A percentile compares a stretch with the other conserved stretches of the same genome.
These are phyloP conservation scores for Drosophila lacteicornis DNA, from an alignment of 1,140 invertebrate species.

Conservation along the genomic window DNA sequence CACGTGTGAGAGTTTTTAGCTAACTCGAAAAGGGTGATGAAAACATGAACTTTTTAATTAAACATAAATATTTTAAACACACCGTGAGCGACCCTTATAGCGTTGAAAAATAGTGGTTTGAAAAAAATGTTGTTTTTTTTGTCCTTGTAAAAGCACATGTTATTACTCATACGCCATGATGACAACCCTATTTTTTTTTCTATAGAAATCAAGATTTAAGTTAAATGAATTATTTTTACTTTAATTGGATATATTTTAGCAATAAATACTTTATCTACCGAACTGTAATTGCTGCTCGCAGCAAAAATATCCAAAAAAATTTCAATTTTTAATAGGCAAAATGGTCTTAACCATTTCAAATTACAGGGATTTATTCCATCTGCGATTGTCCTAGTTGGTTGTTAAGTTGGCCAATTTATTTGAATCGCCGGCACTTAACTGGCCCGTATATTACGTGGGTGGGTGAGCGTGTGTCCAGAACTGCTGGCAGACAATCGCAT, in stretches of 20 bases:
- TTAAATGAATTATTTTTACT: neutral
- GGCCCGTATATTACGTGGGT: conserved; percentile 17
- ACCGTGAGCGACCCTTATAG: neutral
- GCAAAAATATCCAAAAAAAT: neutral
- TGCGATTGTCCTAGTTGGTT: conserved; percentile 12
- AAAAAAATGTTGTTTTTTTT: neutral
- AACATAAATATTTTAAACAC: conserved; percentile 20
- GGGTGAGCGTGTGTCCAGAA: neutral
- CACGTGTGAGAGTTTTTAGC: conserved; percentile 16
- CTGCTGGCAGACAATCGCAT: conserved; percentile 40
- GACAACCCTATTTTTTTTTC: neutral
- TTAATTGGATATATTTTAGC: neutral
- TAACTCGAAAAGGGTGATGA: neutral
- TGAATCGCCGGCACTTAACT: conserved; percentile 28
- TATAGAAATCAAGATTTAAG: too few relatives aligned
- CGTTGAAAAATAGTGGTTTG: neutral
- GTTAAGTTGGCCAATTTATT: conserved; percentile 38
- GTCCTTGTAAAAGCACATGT: neutral
- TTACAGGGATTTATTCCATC: conserved; percentile 8
- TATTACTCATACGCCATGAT: conserved; percentile 9
- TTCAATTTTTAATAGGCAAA: neutral
- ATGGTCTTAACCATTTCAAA: neutral
- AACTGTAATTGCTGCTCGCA: neutral
- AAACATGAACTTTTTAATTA: conserved; percentile 22
- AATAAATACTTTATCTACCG: neutral